Evolutionary conservation across 2,797 vertebrate genomes (phyloP).

Genomic region (Aselliscus stoliczkanus): DNA sequence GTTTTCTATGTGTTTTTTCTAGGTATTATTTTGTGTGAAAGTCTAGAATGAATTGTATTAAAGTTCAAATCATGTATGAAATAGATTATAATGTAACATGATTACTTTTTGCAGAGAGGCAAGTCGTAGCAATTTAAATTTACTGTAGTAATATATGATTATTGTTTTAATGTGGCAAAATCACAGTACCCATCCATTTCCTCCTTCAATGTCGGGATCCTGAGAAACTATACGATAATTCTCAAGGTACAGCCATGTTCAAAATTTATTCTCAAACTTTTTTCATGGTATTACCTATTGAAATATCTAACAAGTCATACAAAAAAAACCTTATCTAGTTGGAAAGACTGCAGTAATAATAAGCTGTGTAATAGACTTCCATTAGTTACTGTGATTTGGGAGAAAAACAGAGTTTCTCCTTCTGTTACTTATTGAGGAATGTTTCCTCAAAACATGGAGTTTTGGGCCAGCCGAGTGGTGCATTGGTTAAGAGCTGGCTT

Average conservation of each 20-base stretch:
- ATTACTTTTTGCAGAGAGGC: not conserved
- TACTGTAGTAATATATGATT: not conserved
- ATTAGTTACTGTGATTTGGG: not conserved
- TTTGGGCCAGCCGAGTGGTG: too few species aligned
- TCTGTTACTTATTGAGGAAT: not conserved
- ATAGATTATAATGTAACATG: not conserved
- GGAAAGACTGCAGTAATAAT: not conserved
- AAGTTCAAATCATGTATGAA: not conserved
- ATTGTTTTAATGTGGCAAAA: not conserved
- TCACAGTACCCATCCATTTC: not conserved
- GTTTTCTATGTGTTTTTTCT: not conserved
- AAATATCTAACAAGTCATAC: not conserved
- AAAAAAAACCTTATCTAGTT: not conserved
- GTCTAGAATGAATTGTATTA: not conserved
- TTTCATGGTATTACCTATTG: not conserved
- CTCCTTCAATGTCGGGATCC: not conserved
- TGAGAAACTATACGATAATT: not conserved
- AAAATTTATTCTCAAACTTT: not conserved
- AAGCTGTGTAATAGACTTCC: not conserved
- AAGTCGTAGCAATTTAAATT: constrained; percentile 15
- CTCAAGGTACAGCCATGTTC: not conserved
- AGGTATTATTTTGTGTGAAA: not conserved
- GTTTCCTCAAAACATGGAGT: not conserved
- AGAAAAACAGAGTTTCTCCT: not conserved
- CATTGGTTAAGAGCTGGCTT: too few species aligned